These are phyloP conservation scores for Fistularia tabacaria DNA, from an alignment of 2,797 vertebrate genomes.

Conservation along the genomic window DNA sequence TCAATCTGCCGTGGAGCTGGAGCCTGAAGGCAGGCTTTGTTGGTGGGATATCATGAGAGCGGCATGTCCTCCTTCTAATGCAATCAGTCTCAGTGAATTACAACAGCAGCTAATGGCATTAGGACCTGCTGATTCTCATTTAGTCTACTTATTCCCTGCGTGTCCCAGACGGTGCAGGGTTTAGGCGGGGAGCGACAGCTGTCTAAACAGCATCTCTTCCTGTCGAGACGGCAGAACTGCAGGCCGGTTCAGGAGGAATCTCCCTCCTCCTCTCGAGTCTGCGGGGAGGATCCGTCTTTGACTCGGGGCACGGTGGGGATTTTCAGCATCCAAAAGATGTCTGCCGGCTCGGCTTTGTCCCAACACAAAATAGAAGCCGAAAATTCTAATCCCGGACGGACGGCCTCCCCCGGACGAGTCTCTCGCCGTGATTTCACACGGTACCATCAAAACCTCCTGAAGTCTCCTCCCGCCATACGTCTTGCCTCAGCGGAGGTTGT, in stretches of 20 bases:
- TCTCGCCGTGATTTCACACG: too few species aligned
- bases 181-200: slow-evolving; percentile 16
- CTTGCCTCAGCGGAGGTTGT: too few species aligned
- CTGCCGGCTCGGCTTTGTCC: not conserved
- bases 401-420: not conserved
- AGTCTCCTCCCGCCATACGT: too few species aligned
- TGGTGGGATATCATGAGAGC: slow-evolving; percentile 56
- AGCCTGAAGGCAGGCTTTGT: slow-evolving; percentile 72
- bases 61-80: slow-evolving; percentile 70
- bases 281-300: slow-evolving; percentile 13
- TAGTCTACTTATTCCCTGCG: slow-evolving; percentile 53
- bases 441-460: too few species aligned
- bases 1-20: slow-evolving; percentile 21
- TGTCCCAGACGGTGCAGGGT: slow-evolving; percentile 34
- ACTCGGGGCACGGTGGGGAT: slow-evolving; percentile 5
- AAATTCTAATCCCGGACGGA: slow-evolving; percentile 15
- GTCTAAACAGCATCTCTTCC: slow-evolving; percentile 51
- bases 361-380: slow-evolving; percentile 9
- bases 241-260: not conserved
- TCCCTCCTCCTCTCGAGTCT: slow-evolving; percentile 2
- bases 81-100: slow-evolving; percentile 77
- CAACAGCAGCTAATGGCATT: slow-evolving; percentile 70
- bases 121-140: slow-evolving; percentile 81
- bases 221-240: slow-evolving; percentile 34
- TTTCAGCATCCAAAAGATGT: slow-evolving; percentile 8